Percentiles rank a stretch among this genome's conserved stretches.
Conservation (phyloP, 2,888 invertebrate genomes). For the Mythimna ferrago region DNA sequence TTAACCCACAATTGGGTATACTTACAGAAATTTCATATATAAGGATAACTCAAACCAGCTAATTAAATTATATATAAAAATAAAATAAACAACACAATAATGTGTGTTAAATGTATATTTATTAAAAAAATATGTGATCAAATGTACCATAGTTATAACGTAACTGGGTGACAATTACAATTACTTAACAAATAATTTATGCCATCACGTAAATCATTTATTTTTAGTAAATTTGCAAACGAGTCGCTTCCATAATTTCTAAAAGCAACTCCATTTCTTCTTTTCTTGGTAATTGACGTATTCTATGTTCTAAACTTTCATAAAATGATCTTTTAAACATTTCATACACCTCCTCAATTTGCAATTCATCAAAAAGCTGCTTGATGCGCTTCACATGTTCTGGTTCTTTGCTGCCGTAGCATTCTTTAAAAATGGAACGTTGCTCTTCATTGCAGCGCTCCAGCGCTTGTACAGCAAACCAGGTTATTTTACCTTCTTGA, state of each 20-base stretch:
- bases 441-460: conserved; percentile 93
- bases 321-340: conserved; percentile 11
- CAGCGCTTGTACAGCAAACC: conserved; percentile 96
- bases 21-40: too few species aligned
- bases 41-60: too few species aligned
- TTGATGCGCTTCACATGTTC: conserved; percentile 88
- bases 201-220: neutral
- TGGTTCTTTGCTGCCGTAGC: conserved; percentile 92
- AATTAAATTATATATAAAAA: too few species aligned
- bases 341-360: conserved; percentile 61
- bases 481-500: conserved; percentile 97
- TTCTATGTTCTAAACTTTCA: conserved; percentile 12
- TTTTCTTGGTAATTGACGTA: conserved; percentile 30
- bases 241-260: conserved; percentile 9
- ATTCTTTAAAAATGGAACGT: conserved; percentile 87
- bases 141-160: too few species aligned
- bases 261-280: conserved; percentile 21
- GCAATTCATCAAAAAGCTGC: conserved; percentile 89
- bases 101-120: too few species aligned
- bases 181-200: too few species aligned
- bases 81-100: too few species aligned
- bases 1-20: too few species aligned
- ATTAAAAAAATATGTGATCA: too few species aligned
- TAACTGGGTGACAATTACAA: too few species aligned
- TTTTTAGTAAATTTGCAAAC: neutral